phyloP scores from a whole-genome alignment of 2,888 invertebrate species.

The Prosapia bicincta region DNA sequence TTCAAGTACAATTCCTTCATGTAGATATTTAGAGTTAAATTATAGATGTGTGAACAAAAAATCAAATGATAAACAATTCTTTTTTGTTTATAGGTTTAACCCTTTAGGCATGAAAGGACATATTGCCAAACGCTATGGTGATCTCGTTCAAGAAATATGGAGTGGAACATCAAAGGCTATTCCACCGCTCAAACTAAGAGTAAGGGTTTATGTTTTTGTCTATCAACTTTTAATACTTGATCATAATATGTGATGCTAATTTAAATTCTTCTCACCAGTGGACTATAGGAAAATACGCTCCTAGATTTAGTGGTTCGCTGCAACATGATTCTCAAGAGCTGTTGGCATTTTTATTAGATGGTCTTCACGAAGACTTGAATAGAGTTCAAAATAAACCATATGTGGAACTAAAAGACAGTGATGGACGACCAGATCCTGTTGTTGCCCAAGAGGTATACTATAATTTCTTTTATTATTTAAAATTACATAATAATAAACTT shows the following conservation, averaged over 20 bases:
- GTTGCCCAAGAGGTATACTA: constrained; percentile 52
- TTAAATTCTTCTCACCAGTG: constrained; percentile 54
- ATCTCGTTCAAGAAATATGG: constrained; percentile 71
- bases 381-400: constrained; percentile 71
- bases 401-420: constrained; percentile 68
- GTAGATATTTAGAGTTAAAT: too few relatives aligned
- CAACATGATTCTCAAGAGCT: constrained; percentile 94
- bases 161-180: constrained; percentile 76
- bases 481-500: too few relatives aligned
- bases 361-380: constrained; percentile 89
- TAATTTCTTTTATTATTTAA: neutral
- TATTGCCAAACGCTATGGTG: constrained; percentile 75
- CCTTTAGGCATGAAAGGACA: constrained; percentile 86
- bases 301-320: constrained; percentile 81
- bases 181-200: constrained; percentile 77
- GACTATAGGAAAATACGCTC: constrained; percentile 83
- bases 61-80: too few relatives aligned
- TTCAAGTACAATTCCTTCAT: too few relatives aligned
- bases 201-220: constrained; percentile 43
- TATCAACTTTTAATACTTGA: too few relatives aligned
- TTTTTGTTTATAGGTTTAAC: constrained; percentile 54
- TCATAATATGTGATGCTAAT: neutral
- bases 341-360: constrained; percentile 86
- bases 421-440: constrained; percentile 69
- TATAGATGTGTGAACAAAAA: too few relatives aligned